Conservation (phyloP, 2,797 vertebrate species). For the Huso huso region DNA sequence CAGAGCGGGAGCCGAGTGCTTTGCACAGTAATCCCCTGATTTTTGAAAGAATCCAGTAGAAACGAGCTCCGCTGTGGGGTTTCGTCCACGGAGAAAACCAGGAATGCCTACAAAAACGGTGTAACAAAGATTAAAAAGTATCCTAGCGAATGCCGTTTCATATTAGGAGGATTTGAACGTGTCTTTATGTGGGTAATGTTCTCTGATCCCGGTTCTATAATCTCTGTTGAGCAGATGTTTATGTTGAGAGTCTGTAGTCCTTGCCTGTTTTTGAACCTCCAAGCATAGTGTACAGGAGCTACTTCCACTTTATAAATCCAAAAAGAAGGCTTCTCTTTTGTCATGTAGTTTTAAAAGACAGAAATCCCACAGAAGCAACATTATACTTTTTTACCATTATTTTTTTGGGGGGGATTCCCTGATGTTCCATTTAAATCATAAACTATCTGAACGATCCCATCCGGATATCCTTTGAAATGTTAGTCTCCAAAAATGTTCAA, state of each 20-base stretch:
- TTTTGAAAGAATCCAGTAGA: slow-evolving; percentile 15
- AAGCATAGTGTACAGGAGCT: slow-evolving; percentile 38
- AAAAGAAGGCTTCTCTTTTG: slow-evolving; percentile 23
- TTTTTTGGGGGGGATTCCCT: slow-evolving; percentile 4
- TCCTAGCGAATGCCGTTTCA: not conserved
- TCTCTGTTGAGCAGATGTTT: slow-evolving; percentile 20
- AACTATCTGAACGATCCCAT: not conserved
- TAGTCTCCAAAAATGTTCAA: not conserved
- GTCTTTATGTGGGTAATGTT: slow-evolving; percentile 36
- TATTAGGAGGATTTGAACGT: not conserved
- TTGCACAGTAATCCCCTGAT: slow-evolving; percentile 8
- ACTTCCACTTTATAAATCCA: slow-evolving; percentile 27
- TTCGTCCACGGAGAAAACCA: slow-evolving; percentile 2
- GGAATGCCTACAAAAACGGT: not conserved
- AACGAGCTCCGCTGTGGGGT: not conserved
- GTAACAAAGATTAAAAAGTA: not conserved
- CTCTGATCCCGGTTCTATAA: slow-evolving; percentile 51
- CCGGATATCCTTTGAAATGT: not conserved
- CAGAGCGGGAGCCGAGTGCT: slow-evolving; percentile 11
- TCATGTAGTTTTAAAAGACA: slow-evolving; percentile 25
- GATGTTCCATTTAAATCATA: no score
- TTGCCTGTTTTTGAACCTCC: slow-evolving; percentile 19
- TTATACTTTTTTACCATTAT: slow-evolving; percentile 18
- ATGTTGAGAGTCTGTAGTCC: slow-evolving; percentile 16
- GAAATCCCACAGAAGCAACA: slow-evolving; percentile 52